phyloP scores from a whole-genome alignment of 2,888 invertebrate genomes.

The Ectemnius continuus region DNA sequence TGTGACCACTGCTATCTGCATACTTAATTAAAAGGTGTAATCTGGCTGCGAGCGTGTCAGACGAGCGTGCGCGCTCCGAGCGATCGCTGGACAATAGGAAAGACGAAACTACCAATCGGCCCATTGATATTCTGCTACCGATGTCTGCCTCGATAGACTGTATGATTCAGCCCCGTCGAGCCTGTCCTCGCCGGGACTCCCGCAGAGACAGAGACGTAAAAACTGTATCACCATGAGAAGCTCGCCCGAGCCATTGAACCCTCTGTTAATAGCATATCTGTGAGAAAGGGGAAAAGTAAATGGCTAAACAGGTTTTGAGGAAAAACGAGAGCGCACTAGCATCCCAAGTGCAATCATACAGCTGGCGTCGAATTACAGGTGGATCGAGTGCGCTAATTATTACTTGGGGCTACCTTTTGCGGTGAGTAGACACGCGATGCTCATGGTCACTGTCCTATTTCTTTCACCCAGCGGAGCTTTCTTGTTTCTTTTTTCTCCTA shows the following conservation, averaged over 20 bases:
- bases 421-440: constrained; percentile 40
- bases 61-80: background rate
- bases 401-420: constrained; percentile 42
- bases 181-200: no score
- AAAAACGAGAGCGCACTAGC: constrained; percentile 32
- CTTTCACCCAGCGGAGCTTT: constrained; percentile 14
- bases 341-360: constrained; percentile 27
- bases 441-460: constrained; percentile 50
- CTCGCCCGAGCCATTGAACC: constrained; percentile 33
- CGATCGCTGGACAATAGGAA: background rate
- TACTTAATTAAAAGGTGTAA: constrained; percentile 6
- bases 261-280: constrained; percentile 20
- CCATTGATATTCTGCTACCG: no score
- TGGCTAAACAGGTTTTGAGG: constrained; percentile 42
- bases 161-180: no score
- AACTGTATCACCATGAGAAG: no score
- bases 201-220: no score
- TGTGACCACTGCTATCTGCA: background rate
- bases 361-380: constrained; percentile 40
- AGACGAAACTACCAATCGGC: no score
- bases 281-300: constrained; percentile 35
- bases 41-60: background rate
- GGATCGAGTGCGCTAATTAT: constrained; percentile 40
- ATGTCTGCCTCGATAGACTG: no score
- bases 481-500: background rate